Evolutionary conservation across 2,888 invertebrate genomes (phyloP).

Genomic region (Pinctada fucata): DNA sequence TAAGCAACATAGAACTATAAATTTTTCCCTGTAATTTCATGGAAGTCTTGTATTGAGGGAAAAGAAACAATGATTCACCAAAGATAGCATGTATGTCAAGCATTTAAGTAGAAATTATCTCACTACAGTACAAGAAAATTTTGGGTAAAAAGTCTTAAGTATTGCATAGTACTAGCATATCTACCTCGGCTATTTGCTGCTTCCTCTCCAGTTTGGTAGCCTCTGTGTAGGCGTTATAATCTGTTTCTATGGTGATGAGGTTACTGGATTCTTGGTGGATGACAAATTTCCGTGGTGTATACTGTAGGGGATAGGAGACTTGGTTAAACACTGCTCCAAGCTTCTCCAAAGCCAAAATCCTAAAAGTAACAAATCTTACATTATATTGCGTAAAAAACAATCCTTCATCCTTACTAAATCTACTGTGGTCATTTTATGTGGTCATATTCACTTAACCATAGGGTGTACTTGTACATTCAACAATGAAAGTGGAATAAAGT

Average conservation of each 20-base stretch:
- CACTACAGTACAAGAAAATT: background rate
- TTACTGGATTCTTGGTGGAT: slow-evolving; percentile 94
- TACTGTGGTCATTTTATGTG: too few relatives aligned
- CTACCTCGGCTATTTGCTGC: slow-evolving; percentile 94
- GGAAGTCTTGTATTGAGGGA: too few relatives aligned
- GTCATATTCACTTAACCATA: too few relatives aligned
- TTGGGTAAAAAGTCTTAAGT: too few relatives aligned
- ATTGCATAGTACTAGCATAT: slow-evolving; percentile 12
- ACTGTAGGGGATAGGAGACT: slow-evolving; percentile 91
- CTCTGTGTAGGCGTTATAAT: slow-evolving; percentile 98
- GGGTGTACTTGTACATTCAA: too few relatives aligned
- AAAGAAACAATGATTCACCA: too few relatives aligned
- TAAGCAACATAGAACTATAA: too few relatives aligned
- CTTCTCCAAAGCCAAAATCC: slow-evolving; percentile 97
- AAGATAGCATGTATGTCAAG: background rate
- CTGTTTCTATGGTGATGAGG: slow-evolving; percentile 94
- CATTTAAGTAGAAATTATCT: background rate
- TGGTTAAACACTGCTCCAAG: slow-evolving; percentile 99
- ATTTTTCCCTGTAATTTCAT: too few relatives aligned
- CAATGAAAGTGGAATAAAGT: too few relatives aligned
- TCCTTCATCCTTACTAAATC: too few relatives aligned
- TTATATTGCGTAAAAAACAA: background rate
- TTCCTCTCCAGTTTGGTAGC: slow-evolving; percentile 94
- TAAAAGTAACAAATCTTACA: slow-evolving; percentile 50
- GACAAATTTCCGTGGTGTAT: slow-evolving; percentile 96